Evolutionary conservation across 2,797 vertebrate genomes (phyloP).

Genomic region (Karalla daura): DNA sequence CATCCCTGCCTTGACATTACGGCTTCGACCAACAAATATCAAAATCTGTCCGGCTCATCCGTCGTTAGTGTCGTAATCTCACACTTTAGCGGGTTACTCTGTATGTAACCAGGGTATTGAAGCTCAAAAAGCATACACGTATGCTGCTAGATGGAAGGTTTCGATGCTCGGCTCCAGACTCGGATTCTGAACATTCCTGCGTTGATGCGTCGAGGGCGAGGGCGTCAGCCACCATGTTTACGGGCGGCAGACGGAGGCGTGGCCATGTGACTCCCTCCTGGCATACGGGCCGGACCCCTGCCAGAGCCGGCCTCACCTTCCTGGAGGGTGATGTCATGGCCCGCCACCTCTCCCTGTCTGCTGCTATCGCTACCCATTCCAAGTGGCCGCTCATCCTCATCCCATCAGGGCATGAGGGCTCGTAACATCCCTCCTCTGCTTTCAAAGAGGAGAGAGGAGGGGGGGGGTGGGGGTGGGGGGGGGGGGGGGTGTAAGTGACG

Average conservation of each 20-base stretch:
- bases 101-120: not conserved
- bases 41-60: not conserved
- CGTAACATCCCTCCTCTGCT: conserved; percentile 55
- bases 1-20: conserved; percentile 18
- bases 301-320: conserved; percentile 48
- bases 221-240: conserved; percentile 52
- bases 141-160: not conserved
- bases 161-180: conserved; percentile 2
- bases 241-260: conserved; percentile 37
- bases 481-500: not conserved
- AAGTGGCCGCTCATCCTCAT: conserved; percentile 35
- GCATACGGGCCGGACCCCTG: conserved; percentile 40
- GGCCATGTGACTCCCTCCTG: conserved; percentile 19
- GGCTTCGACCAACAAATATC: not conserved
- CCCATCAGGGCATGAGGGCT: conserved; percentile 62
- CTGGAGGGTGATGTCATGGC: conserved; percentile 64
- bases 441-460: conserved; percentile 29
- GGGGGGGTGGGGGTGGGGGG: not conserved
- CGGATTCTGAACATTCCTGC: conserved; percentile 25
- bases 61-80: not conserved
- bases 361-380: conserved; percentile 35
- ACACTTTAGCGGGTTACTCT: not conserved
- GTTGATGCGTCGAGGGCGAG: conserved; percentile 8
- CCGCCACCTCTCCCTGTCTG: conserved; percentile 36
- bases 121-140: not conserved